phyloP scores from a whole-genome alignment of 2,797 vertebrate genomes.

The Decapterus maruadsi region DNA sequence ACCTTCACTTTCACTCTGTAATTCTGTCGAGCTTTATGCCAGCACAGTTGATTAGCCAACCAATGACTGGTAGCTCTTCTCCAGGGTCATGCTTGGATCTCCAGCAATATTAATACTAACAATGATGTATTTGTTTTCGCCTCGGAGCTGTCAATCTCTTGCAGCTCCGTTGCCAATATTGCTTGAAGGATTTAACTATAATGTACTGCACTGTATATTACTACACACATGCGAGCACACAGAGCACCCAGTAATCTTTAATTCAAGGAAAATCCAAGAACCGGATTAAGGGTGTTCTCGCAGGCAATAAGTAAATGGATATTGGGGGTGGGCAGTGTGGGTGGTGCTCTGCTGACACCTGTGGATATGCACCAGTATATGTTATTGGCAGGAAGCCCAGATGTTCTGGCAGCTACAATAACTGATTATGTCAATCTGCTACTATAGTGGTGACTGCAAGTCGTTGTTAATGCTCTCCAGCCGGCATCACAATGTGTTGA shows the following conservation, averaged over 20 bases:
- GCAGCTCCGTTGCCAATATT: background rate
- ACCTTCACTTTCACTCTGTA: constrained; percentile 21
- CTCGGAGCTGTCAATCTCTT: background rate
- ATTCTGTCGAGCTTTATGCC: constrained; percentile 22
- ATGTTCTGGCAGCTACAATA: constrained; percentile 38
- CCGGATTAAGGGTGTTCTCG: background rate
- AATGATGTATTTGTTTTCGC: constrained; percentile 10
- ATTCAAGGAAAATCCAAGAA: background rate
- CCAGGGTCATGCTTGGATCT: constrained; percentile 10
- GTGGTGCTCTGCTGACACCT: constrained; percentile 7
- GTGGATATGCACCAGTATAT: constrained; percentile 1
- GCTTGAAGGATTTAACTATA: background rate
- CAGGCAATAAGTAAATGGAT: too few species aligned
- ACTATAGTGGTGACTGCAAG: constrained; percentile 37
- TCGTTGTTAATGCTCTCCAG: constrained; percentile 17
- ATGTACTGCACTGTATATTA: too few species aligned
- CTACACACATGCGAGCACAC: background rate
- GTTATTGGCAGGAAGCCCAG: constrained; percentile 34
- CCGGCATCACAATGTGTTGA: constrained; percentile 3
- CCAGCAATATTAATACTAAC: background rate
- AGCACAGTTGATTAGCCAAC: constrained; percentile 9
- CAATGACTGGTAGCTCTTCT: constrained; percentile 15
- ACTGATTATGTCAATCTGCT: constrained; percentile 27
- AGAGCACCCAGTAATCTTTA: background rate
- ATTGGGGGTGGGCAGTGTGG: too few species aligned